phyloP scores from a whole-genome alignment of 2,113 vertebrate genomes.

The Datnioides undecimradiatus region DNA sequence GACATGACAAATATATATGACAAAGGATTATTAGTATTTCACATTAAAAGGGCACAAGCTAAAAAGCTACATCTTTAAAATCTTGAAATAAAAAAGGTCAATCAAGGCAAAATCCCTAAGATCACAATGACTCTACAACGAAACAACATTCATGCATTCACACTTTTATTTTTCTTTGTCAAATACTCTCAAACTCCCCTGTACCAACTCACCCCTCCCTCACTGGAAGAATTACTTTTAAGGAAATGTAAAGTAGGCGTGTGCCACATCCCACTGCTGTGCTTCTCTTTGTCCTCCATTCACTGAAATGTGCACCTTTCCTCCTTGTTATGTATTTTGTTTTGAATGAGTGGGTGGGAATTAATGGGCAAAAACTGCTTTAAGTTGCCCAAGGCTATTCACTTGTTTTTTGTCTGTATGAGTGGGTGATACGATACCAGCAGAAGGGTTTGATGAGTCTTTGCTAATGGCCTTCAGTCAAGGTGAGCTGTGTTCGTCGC shows the following conservation, averaged over 20 bases:
- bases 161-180: neutral
- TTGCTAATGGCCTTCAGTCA: slow-evolving; percentile 20
- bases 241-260: slow-evolving; percentile 28
- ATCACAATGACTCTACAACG: neutral
- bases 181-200: neutral
- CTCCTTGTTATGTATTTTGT: slow-evolving; percentile 17
- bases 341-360: slow-evolving; percentile 33
- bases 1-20: too few relatives aligned
- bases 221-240: slow-evolving; percentile 18
- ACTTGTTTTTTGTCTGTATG: slow-evolving; percentile 29
- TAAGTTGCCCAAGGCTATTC: slow-evolving; percentile 32
- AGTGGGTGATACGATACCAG: slow-evolving; percentile 37
- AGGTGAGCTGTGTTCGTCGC: neutral
- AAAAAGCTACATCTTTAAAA: neutral
- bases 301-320: slow-evolving; percentile 23
- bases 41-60: neutral
- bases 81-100: neutral
- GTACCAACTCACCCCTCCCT: neutral
- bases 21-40: neutral
- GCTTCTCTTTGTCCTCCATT: slow-evolving; percentile 43
- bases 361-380: slow-evolving; percentile 26
- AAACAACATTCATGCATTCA: neutral
- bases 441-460: slow-evolving; percentile 30
- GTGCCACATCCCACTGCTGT: slow-evolving; percentile 18
- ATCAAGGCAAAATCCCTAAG: neutral